These are phyloP conservation scores for Anthophora plumipes DNA, from an alignment of 2,888 invertebrate species.

Conservation along the genomic window DNA sequence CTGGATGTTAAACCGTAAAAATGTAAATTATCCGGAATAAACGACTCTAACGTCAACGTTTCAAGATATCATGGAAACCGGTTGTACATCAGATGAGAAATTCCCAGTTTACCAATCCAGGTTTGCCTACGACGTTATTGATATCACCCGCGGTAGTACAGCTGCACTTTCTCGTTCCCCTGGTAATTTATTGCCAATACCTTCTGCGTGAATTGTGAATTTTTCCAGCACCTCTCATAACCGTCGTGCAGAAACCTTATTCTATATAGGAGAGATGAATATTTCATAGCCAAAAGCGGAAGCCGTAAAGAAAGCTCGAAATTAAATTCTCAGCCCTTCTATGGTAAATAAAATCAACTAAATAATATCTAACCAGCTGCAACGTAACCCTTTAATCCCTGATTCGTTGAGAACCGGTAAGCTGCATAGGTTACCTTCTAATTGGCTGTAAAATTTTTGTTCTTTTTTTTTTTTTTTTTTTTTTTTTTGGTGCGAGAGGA, in stretches of 20 bases:
- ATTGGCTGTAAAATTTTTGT: too few relatives aligned
- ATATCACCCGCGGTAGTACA: constrained; percentile 51
- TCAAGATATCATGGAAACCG: constrained; percentile 47
- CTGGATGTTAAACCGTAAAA: neutral
- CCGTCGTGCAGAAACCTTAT: neutral
- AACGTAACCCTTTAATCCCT: neutral
- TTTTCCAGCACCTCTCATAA: constrained; percentile 15
- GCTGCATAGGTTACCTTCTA: neutral
- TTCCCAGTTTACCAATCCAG: constrained; percentile 41
- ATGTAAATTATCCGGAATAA: constrained; percentile 25
- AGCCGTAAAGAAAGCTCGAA: neutral
- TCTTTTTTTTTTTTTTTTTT: too few relatives aligned
- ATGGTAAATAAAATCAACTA: neutral
- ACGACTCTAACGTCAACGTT: constrained; percentile 35
- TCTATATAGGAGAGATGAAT: neutral
- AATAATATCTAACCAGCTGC: neutral
- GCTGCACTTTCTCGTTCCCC: constrained; percentile 39
- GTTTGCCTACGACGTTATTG: constrained; percentile 55
- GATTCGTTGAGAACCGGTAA: neutral
- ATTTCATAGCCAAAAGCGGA: neutral
- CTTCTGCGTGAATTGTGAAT: constrained; percentile 26
- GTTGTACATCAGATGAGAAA: constrained; percentile 53
- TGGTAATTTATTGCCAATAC: constrained; percentile 62
- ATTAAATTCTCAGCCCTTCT: neutral
- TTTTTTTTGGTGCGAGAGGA: neutral